These are phyloP conservation scores for Clarias fuscus DNA, from an alignment of 2,797 vertebrate species.

Conservation along the genomic window DNA sequence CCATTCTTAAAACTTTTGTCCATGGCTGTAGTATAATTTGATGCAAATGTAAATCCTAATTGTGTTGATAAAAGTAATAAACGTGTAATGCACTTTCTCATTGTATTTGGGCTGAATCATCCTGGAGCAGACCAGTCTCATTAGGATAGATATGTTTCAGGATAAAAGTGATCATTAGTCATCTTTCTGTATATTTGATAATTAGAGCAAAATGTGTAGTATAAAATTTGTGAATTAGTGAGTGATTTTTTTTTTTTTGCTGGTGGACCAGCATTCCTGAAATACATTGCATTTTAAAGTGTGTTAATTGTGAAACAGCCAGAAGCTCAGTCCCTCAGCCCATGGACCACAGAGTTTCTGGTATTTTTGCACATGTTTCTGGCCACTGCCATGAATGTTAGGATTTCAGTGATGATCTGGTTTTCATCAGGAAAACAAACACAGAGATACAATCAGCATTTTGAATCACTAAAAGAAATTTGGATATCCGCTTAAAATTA, in stretches of 20 bases:
- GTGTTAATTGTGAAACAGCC: background rate
- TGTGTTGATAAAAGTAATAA: background rate
- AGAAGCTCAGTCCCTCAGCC: background rate
- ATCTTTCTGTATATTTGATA: background rate
- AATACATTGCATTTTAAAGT: background rate
- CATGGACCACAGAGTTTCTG: background rate
- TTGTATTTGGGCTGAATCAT: background rate
- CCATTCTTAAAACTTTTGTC: too few relatives aligned
- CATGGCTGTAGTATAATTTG: background rate
- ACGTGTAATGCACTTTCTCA: background rate
- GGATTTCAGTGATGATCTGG: background rate
- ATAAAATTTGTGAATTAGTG: background rate
- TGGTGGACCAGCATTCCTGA: background rate
- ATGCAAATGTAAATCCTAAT: background rate
- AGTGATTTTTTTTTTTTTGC: background rate
- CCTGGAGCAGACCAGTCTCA: background rate
- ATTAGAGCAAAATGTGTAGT: background rate
- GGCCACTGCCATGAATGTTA: background rate
- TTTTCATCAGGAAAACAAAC: background rate
- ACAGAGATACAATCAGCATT: background rate
- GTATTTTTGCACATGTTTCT: background rate
- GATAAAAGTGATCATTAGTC: background rate
- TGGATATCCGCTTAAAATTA: background rate
- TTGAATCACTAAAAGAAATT: background rate
- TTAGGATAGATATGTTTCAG: background rate